Evolutionary conservation across 2,888 invertebrate genomes (phyloP), one percentile per base, ranked within the genome.

Genomic region (Himalopsyche kuldschensis): DNA sequence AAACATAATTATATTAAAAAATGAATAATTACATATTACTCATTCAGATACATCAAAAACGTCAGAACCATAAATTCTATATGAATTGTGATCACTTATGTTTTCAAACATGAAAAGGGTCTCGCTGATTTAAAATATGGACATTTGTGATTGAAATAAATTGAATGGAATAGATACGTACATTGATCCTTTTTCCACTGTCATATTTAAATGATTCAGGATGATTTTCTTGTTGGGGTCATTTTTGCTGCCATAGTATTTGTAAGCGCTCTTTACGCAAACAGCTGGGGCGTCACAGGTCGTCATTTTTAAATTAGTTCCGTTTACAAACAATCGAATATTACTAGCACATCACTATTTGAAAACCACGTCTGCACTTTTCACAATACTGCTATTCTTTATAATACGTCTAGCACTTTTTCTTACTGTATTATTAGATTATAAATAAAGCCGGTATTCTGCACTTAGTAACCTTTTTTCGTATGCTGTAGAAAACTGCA

Each of bases 151-250:
- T 11, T 47, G 1, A 32, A 31, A 75, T 35, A 2, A 78, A 20
- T 35, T 11, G 27, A 31, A 32, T 87, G 3, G 15, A 6, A 15
- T 41, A 15, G 15, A 87, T 87, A 94, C 96, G 94, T 90, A 96
- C 96, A 96, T 96, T 84, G 93, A 93, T 75, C 96, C 96, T 87
- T 91, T 93, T 81, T 94, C 93, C 4, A 96, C 96, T 27, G 92
- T 94, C 95, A 96, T 94, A 88, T 95, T 93, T 85, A 96, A 90
- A 86, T 94, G 92, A 87, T 94, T 92, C 47, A 96, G 92, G 80
- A 96, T 93, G 79, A 93, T 91, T 88, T 92, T 93, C 87, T 90
- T 91, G 85, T 90, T 90, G 11, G 90, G 89, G 83, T 91, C 91
- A 86, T 90, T 89, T 83, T 90, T 91, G 75, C 92, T 90, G 79